Percentiles rank a stretch among this genome's conserved stretches.
Conservation (phyloP, 2,797 vertebrate genomes). For the Spinus pinus region DNA sequence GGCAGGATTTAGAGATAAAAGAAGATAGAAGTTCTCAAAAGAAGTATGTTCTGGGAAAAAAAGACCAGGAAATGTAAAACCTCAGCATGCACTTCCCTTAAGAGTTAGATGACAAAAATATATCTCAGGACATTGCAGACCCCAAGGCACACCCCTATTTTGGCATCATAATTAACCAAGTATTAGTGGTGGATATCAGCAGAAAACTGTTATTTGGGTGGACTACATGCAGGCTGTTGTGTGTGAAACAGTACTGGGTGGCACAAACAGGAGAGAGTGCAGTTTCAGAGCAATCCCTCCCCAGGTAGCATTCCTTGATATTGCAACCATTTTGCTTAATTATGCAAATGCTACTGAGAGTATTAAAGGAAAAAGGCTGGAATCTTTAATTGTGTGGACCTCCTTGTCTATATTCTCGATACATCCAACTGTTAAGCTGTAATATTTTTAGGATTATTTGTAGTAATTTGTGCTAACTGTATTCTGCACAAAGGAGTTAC, state of each 20-base stretch:
- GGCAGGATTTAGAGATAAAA: background rate
- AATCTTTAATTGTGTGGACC: background rate
- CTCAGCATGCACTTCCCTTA: background rate
- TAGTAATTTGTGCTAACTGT: background rate
- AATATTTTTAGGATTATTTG: background rate
- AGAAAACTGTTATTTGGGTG: background rate
- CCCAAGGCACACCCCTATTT: background rate
- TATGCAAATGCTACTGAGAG: background rate
- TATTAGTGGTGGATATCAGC: background rate
- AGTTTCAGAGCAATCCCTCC: background rate
- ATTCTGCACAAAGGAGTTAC: background rate
- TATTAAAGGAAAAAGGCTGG: background rate
- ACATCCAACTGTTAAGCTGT: background rate
- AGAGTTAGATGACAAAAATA: background rate
- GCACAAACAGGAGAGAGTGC: background rate
- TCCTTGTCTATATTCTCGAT: background rate
- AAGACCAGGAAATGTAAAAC: background rate
- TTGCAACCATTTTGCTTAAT: background rate
- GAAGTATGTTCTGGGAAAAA: background rate
- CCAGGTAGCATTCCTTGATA: background rate
- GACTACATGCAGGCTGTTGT: background rate
- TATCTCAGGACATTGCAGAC: background rate
- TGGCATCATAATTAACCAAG: background rate
- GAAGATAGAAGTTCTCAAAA: background rate
- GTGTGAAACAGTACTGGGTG: background rate